Evolutionary conservation across 2,888 invertebrate species (phyloP).

Genomic region (Vandiemenella viatica): DNA sequence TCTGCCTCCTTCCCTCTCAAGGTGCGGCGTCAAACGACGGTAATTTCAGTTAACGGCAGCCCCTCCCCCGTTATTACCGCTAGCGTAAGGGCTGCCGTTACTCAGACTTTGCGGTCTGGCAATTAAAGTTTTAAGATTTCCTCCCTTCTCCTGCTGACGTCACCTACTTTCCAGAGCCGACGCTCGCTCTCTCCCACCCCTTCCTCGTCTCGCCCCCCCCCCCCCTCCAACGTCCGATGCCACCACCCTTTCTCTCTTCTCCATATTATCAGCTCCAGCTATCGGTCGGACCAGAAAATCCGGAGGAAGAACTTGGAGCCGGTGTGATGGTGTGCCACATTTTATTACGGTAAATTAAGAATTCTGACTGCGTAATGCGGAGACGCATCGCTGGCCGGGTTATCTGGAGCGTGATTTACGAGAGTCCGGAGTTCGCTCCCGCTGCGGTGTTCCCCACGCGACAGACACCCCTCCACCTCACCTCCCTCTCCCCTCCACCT

Average conservation of each 20-base stretch:
- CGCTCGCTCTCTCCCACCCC: constrained; percentile 2
- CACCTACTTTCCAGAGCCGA: not conserved
- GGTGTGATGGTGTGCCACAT: too few species aligned
- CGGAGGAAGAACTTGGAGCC: too few species aligned
- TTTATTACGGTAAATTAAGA: not conserved
- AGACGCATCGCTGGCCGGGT: not conserved
- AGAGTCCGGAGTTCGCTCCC: too few species aligned
- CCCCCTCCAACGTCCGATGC: not conserved
- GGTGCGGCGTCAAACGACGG: not conserved
- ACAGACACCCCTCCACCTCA: too few species aligned
- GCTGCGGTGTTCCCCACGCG: too few species aligned
- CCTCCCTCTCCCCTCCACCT: too few species aligned
- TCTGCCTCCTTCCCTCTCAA: too few species aligned
- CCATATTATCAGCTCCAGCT: too few species aligned
- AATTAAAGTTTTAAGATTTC: not conserved
- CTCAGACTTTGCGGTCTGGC: not conserved
- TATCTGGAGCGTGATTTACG: not conserved
- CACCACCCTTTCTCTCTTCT: too few species aligned
- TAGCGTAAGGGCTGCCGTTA: not conserved
- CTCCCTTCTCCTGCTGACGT: too few species aligned
- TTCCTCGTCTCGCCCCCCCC: not conserved
- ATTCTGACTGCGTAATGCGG: not conserved
- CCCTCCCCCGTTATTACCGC: not conserved
- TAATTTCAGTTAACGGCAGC: not conserved
- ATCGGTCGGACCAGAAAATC: too few species aligned